Evolutionary conservation across 2,888 invertebrate genomes (phyloP), one percentile per base, ranked within the genome.

Genomic region (Plemyria rubiginata): DNA sequence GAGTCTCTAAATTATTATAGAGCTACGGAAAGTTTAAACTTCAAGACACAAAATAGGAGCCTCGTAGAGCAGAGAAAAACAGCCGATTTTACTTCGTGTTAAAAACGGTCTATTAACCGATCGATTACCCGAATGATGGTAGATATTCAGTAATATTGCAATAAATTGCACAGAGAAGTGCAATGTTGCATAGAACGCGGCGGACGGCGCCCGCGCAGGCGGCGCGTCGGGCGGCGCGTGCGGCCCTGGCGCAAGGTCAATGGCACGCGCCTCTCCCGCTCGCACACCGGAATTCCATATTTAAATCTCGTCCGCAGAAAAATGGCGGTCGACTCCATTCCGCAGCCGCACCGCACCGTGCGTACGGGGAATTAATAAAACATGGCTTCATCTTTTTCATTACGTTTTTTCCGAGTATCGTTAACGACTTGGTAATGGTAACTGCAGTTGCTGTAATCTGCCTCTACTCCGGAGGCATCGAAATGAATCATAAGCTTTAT

Each of bases 251-350:
- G 85, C 92, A 91, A 91, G 91, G 92, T 92, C 92, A 92, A 91
- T 92, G 90, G 91, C 92, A 91, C 89, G 89, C 89, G 86, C 78
- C 88, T 87, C 87, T 92, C 92, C 88, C 86, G 85, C 92, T 92
- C 92, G 87, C 91, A 91, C 92, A 91, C 92, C 92, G 92, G 92
- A 91, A 92, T 92, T 91, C 92, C 92, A 92, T 92, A 92, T 92
- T 92, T 92, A 92, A 92, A 92, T 92, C 91, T 91, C 90, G 90
- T 89, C 92, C 91, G 92, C 91, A 92, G 90, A 92, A 92, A 92
- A 92, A 92, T 91, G 91, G 91, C 92, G 89, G 87, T 87, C 82
- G 83, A 81, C 86, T 90, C 81, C 90, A 90, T 90, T 90, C 90
- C 88, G 82, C 84, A 79, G 76, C 77, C 77, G 78, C 80, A 77